Base-by-base conservation (phyloP, 2,113 vertebrate species). In the Podarcis muralis region DNA sequence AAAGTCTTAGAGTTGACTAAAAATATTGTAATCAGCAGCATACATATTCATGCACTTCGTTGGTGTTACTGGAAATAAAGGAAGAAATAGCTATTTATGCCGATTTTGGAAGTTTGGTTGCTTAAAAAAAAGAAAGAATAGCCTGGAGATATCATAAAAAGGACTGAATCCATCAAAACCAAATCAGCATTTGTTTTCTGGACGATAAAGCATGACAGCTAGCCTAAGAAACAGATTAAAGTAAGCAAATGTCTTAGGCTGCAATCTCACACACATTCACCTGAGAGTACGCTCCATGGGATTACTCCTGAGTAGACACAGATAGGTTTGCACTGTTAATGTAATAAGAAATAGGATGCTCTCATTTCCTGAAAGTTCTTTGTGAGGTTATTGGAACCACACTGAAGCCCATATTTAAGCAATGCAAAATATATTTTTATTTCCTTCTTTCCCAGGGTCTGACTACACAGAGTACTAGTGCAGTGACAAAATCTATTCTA, bases 131-230 rank as follows among this genome's bases (percentile, higher is more conserved):
- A 69, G 6, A 66, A 75, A 90, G 89, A 88, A 75, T 0, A 89
- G 83, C 81, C 90, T 69, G 40, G 0, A 71, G 92, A 91, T 59
- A 91, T 74, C 87, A 94, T 94, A 90, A 85, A 94, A 94, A 89
- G 79, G 92, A 86, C 87, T 78, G 89, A 91, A 93, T 86, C 92
- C 89, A 81, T 57, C 81, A 86, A 94, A 90, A 88, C 25, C 0
- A 6, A 53, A 80, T 12, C 84, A 85, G 76, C 81, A 53, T 84
- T 62, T 88, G 7, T 92, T 93, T 93, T 92, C 87, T 90, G 27
- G 16, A 80, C 87, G 90, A 88, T 85, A 86, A 89, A 85, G 81
- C 89, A 93, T 91, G 86, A 95, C 95, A 95, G 87, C 16, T 89
- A 87, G 27, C 72, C 22, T 57, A 83, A 37, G 81, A 88, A 91